Conservation (phyloP, 2,113 vertebrate species). For the Amblyopsis rosae region DNA sequence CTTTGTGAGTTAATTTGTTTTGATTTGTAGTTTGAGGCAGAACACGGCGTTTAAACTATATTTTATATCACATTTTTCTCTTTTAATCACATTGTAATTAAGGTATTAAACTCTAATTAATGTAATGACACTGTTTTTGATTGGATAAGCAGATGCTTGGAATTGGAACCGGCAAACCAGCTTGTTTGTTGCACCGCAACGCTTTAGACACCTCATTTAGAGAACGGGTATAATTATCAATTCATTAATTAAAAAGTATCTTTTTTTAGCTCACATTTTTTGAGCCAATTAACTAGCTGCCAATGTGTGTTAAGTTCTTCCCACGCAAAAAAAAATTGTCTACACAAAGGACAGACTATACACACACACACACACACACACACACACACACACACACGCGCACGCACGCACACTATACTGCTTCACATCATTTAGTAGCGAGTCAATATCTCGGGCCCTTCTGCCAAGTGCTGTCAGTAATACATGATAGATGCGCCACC, state of each 20-base stretch:
- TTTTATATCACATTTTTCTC: neutral
- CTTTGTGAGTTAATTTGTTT: neutral
- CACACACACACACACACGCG: neutral
- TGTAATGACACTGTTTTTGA: slow-evolving; percentile 20
- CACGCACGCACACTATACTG: slow-evolving; percentile 15
- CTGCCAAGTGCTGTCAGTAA: slow-evolving; percentile 37
- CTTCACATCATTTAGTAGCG: slow-evolving; percentile 11
- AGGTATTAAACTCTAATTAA: slow-evolving; percentile 36
- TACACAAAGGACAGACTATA: neutral
- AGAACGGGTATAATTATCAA: slow-evolving; percentile 36
- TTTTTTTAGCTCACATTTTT: slow-evolving; percentile 26
- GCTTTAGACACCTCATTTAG: neutral
- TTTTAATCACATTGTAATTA: neutral
- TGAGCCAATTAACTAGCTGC: slow-evolving; percentile 14
- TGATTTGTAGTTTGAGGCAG: neutral
- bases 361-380: neutral
- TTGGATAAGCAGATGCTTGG: slow-evolving; percentile 23
- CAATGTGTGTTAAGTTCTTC: slow-evolving; percentile 2
- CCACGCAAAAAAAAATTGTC: no score
- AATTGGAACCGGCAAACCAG: neutral
- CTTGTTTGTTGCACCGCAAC: slow-evolving; percentile 3
- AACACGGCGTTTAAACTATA: neutral
- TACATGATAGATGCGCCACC: slow-evolving; percentile 41
- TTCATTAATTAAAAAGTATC: slow-evolving; percentile 46
- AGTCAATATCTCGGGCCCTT: slow-evolving; percentile 30